A percentile compares a stretch with the other conserved stretches of the same genome.
Evolutionary conservation across 2,113 vertebrate species (phyloP).

Genomic region (Corvus hawaiiensis): DNA sequence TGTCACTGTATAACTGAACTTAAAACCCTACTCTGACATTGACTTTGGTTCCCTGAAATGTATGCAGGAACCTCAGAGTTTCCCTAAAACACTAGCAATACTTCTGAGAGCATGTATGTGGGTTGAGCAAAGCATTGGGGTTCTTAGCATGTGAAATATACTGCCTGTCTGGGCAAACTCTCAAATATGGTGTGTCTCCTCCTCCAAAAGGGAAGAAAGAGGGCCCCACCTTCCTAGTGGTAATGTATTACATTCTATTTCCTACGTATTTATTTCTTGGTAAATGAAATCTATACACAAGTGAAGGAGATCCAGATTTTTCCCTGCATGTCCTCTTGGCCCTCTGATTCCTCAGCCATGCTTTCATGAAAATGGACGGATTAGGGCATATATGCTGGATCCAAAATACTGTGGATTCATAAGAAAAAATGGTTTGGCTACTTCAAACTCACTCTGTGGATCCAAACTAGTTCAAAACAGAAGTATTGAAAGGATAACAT

Average conservation of each 20-base stretch:
- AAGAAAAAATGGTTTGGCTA: neutral
- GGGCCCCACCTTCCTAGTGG: neutral
- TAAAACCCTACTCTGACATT: neutral
- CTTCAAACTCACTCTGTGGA: neutral
- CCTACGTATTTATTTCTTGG: neutral
- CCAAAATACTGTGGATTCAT: neutral
- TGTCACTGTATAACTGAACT: neutral
- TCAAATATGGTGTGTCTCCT: neutral
- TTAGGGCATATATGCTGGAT: neutral
- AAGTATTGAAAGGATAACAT: neutral
- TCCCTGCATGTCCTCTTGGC: neutral
- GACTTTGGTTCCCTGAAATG: neutral
- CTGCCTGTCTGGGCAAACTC: neutral
- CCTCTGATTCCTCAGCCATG: neutral
- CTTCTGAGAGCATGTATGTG: neutral
- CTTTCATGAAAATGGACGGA: neutral
- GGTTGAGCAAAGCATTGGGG: neutral
- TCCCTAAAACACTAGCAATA: neutral
- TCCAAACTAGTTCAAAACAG: neutral
- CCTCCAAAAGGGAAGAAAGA: neutral
- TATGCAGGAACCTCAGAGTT: neutral
- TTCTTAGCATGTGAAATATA: neutral
- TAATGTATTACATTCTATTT: neutral
- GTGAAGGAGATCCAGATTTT: neutral
- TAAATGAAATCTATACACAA: neutral